Evolutionary conservation across 2,888 invertebrate genomes (phyloP).

Genomic region (Chrysolina haemoptera): DNA sequence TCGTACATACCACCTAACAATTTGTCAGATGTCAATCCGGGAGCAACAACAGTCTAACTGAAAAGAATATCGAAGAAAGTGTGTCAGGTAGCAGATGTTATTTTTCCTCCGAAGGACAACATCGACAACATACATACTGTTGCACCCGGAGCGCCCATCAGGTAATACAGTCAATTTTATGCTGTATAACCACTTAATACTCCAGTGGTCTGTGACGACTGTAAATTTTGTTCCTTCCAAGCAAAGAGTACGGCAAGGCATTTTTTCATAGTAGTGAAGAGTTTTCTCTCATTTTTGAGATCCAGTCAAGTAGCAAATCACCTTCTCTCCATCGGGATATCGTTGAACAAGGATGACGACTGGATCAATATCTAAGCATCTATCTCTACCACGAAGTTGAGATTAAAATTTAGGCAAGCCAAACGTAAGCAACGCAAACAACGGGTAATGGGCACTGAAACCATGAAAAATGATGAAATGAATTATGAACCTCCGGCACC

Average conservation of each 20-base stretch:
- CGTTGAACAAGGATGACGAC: neutral
- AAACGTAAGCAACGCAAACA: slow-evolving; percentile 43
- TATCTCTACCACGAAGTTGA: slow-evolving; percentile 42
- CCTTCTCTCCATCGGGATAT: slow-evolving; percentile 1
- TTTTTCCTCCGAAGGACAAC: slow-evolving; percentile 44
- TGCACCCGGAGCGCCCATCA: slow-evolving; percentile 43
- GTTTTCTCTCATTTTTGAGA: slow-evolving; percentile 44
- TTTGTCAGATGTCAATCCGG: neutral
- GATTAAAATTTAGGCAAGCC: slow-evolving; percentile 43
- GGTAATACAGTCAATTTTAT: slow-evolving; percentile 41
- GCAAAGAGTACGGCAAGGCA: too few relatives aligned
- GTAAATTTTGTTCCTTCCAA: slow-evolving; percentile 45
- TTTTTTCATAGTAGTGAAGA: slow-evolving; percentile 39
- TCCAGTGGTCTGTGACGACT: slow-evolving; percentile 42
- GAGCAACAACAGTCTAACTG: neutral
- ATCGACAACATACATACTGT: slow-evolving; percentile 40
- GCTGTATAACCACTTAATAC: slow-evolving; percentile 7
- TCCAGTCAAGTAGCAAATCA: slow-evolving; percentile 38
- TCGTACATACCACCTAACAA: neutral
- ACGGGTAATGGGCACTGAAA: slow-evolving; percentile 38
- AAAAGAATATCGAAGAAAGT: slow-evolving; percentile 26
- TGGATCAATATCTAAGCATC: slow-evolving; percentile 30
- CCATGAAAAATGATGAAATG: slow-evolving; percentile 24
- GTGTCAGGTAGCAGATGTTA: slow-evolving; percentile 46
- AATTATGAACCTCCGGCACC: slow-evolving; percentile 40